Percentiles rank a stretch among this genome's conserved stretches.
Conservation (phyloP, 2,888 invertebrate species). For the Metopia argyrocephala region DNA sequence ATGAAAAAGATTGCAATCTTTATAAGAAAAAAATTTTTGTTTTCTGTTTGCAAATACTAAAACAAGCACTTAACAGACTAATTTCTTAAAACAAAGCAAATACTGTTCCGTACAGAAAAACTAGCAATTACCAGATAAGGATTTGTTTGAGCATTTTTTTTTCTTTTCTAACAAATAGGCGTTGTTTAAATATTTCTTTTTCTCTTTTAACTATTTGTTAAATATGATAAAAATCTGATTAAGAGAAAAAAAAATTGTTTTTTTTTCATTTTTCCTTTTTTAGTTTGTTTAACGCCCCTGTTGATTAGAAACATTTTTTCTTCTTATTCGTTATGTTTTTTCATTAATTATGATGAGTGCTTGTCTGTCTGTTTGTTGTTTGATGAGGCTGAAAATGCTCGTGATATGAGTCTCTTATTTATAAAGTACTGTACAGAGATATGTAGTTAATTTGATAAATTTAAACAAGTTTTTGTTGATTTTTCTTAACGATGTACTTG, state of each 20-base stretch:
- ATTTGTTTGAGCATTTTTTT: no score
- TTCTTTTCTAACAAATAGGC: slow-evolving; percentile 52
- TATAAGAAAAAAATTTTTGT: background rate
- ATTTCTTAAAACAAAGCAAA: slow-evolving; percentile 54
- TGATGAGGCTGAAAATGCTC: no score
- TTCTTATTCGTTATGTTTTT: slow-evolving; percentile 35
- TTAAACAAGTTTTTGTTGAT: slow-evolving; percentile 40
- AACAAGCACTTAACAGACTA: no score
- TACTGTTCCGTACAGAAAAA: slow-evolving; percentile 31
- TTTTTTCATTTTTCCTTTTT: no score
- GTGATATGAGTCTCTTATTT: no score
- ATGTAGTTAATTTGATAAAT: slow-evolving; percentile 31
- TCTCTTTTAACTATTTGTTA: no score
- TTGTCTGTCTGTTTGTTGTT: no score
- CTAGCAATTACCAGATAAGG: slow-evolving; percentile 30
- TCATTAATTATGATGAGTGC: slow-evolving; percentile 49
- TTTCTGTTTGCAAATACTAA: background rate
- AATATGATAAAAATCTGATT: no score
- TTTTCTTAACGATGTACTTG: no score
- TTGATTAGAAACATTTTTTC: slow-evolving; percentile 62
- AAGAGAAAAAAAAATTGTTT: no score
- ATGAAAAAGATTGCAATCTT: slow-evolving; percentile 43
- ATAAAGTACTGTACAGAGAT: slow-evolving; percentile 3
- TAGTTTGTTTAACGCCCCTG: slow-evolving; percentile 62
- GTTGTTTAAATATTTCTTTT: slow-evolving; percentile 23